Conservation (phyloP, 2,797 vertebrate species). For the Apogon hyalosoma region DNA sequence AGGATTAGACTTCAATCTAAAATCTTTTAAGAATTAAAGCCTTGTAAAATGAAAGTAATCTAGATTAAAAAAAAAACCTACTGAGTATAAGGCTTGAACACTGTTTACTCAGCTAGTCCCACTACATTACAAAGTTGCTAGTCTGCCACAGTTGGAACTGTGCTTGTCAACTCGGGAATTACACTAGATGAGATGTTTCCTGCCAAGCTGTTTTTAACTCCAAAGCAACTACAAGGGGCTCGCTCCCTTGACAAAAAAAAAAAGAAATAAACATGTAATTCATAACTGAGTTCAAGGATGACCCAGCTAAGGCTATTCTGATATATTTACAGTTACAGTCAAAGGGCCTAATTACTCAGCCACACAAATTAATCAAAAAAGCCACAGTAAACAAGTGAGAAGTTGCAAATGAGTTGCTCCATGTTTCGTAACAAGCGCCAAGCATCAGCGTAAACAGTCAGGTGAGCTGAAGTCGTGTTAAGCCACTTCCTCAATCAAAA, state of each 20-base stretch:
- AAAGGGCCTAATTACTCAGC: background rate
- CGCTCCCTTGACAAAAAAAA: background rate
- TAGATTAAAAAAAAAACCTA: conserved; percentile 18
- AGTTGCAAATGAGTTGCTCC: conserved; percentile 1
- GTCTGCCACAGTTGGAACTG: conserved; percentile 20
- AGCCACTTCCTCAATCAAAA: background rate
- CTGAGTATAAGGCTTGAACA: conserved; percentile 19
- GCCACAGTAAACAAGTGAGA: conserved; percentile 16
- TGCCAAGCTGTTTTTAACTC: conserved; percentile 35
- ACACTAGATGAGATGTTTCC: conserved; percentile 28
- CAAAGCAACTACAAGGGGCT: conserved; percentile 30
- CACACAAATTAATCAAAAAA: conserved; percentile 16
- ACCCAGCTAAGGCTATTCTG: conserved; percentile 1
- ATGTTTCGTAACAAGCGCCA: conserved; percentile 22
- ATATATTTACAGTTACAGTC: conserved; percentile 6
- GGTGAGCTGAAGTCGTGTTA: conserved; percentile 20
- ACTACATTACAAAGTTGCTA: conserved; percentile 9
- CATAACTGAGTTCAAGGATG: conserved; percentile 9
- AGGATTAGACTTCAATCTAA: conserved; percentile 24
- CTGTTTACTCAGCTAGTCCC: background rate
- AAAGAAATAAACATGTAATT: conserved; percentile 12
- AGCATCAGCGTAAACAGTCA: conserved; percentile 1
- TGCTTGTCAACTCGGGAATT: conserved; percentile 33
- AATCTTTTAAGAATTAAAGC: conserved; percentile 27
- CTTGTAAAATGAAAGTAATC: conserved; percentile 7